Conservation (phyloP, 1,140 invertebrate species). For the Lordiphosa clarofinis region DNA sequence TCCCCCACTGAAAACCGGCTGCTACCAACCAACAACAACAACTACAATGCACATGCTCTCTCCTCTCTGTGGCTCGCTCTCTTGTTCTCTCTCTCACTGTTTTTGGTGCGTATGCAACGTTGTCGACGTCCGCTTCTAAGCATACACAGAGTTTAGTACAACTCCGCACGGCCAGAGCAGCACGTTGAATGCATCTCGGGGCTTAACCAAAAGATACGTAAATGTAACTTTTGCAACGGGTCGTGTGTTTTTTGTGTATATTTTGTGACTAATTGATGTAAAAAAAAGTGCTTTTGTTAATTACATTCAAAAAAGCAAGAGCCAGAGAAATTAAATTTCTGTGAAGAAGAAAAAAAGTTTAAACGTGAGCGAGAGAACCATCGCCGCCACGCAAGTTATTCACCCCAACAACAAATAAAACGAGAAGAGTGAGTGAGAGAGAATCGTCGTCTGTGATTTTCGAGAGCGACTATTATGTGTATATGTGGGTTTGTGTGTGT, state of each 20-base stretch:
- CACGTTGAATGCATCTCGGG: constrained; percentile 35
- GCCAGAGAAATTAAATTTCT: constrained; percentile 55
- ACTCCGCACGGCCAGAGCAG: constrained; percentile 59
- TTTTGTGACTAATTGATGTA: too few species aligned
- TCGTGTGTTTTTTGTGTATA: too few species aligned
- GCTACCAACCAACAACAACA: constrained; percentile 32
- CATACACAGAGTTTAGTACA: constrained; percentile 49
- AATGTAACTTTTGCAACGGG: too few species aligned
- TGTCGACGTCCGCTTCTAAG: constrained; percentile 30
- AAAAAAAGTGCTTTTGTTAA: not conserved
- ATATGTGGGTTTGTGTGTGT: constrained; percentile 4
- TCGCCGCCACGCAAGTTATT: constrained; percentile 72
- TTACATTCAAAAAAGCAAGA: constrained; percentile 32
- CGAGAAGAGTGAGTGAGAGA: constrained; percentile 5
- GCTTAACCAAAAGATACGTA: too few species aligned
- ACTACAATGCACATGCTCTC: constrained; percentile 31
- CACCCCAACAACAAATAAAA: constrained; percentile 70
- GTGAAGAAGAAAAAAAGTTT: constrained; percentile 48
- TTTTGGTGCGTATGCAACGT: constrained; percentile 7
- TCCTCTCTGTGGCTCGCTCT: not conserved
- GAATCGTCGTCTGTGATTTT: constrained; percentile 56
- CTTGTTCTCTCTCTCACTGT: not conserved
- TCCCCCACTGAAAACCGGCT: constrained; percentile 71
- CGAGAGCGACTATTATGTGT: constrained; percentile 19
- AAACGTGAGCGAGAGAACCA: constrained; percentile 51